Evolutionary conservation across 2,888 invertebrate species (phyloP), one percentile per base, ranked within the genome.

Genomic region (Drosophila histrio): DNA sequence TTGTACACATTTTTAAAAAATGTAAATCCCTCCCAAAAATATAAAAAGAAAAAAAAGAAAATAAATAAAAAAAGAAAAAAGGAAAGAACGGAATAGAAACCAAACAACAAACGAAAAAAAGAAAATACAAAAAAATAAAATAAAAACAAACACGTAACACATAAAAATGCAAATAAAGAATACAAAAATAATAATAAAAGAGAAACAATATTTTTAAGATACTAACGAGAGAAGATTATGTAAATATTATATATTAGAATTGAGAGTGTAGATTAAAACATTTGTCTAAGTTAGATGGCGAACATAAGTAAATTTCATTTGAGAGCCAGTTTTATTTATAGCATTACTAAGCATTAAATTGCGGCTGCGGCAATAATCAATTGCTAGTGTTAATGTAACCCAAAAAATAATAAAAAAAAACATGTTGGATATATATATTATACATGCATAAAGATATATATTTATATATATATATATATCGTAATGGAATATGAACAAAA

Each of bases 381-480:
- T 74, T 60, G 75, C 67, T 61, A 70, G 70, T 77, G 81, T 85
- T 79, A 77, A 71, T 74, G 50, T 60, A 66, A 72, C 76, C 68
- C 59, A 56, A 63, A 65, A 60, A 34, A 56, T 47, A 62, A 39
- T 17, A 41, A 46, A 41, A 72, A 71, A 49, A 79, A 77, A 59
- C 41, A 76, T 76, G 85, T 77, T 84, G 74, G 68, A 82, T 72
- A 69, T 74, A 72, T 49, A 34, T 43, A 43, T 43, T 22, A 21
- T 39, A 22, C 13, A 41, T 43, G 26, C 9, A 41, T 22, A 43
- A 70, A 30, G 59, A n/a, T 36, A 17, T 36, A 36, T 36, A 17
- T 15, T 13, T 15, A 34, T 61, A 63, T 44, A 61, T 61, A 61
- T 53, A 71, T 30, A 56, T 54, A 69, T 56, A 61, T 44, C 67